phyloP scores from a whole-genome alignment of 2,888 invertebrate species.

The Andricus curvator region DNA sequence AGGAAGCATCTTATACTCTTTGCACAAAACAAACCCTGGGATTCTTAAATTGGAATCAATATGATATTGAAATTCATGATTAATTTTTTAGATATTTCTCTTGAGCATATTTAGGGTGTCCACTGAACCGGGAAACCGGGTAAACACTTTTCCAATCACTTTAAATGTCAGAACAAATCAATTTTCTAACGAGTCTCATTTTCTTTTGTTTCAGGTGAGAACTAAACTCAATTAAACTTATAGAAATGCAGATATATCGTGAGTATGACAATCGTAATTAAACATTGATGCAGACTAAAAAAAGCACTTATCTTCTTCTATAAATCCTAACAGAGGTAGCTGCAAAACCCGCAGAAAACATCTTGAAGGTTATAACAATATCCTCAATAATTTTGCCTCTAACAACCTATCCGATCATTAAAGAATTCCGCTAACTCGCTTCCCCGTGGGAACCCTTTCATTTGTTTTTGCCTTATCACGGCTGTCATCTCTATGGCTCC shows the following conservation, averaged over 20 bases:
- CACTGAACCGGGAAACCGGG: no score
- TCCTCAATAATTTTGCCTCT: conserved; percentile 16
- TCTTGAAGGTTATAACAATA: background rate
- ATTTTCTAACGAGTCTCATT: no score
- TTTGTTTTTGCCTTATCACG: conserved; percentile 32
- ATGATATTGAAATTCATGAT: background rate
- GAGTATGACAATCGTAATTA: no score
- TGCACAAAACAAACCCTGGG: background rate
- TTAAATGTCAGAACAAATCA: no score
- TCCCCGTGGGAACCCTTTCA: conserved; percentile 29
- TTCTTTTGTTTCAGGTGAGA: no score
- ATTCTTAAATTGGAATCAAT: background rate
- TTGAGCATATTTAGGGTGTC: background rate
- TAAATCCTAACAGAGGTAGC: background rate
- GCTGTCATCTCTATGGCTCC: conserved; percentile 33
- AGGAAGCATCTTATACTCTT: background rate
- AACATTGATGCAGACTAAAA: no score
- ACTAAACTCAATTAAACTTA: no score
- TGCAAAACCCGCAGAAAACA: background rate
- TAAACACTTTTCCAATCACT: no score
- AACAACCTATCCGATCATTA: conserved; percentile 23
- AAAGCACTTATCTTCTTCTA: no score
- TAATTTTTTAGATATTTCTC: background rate
- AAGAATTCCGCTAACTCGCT: conserved; percentile 37
- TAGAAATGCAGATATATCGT: no score